Conservation (phyloP, 2,888 invertebrate species). For the Amphiduros pacificus region DNA sequence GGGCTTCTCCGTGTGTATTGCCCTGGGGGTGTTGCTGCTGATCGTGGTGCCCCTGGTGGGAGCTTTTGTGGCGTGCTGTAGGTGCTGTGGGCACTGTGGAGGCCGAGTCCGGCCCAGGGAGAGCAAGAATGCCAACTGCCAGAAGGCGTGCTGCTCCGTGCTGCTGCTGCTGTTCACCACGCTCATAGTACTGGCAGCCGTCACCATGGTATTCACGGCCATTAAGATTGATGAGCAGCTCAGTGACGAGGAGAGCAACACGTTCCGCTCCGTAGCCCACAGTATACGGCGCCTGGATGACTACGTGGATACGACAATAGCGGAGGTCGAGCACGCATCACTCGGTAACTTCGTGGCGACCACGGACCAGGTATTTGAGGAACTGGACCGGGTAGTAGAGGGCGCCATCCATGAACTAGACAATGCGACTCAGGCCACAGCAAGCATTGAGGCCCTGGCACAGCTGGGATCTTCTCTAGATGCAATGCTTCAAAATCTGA, state of each 20-base stretch:
- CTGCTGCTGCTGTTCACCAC: neutral
- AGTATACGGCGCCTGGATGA: neutral
- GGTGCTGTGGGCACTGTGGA: neutral
- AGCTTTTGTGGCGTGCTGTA: neutral
- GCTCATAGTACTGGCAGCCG: neutral
- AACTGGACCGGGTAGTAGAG: neutral
- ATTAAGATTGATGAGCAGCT: neutral
- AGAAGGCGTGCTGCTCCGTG: neutral
- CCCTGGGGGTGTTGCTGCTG: neutral
- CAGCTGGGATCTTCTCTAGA: no score
- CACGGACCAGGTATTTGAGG: neutral
- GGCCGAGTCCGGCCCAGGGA: neutral
- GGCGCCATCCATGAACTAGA: neutral
- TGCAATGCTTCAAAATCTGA: no score
- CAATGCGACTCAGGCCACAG: neutral
- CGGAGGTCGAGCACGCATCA: neutral
- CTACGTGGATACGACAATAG: neutral
- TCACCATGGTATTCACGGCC: neutral
- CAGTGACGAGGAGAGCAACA: neutral
- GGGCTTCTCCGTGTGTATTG: neutral
- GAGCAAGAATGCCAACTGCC: neutral
- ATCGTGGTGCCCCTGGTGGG: neutral
- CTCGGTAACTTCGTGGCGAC: neutral
- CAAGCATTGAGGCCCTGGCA: neutral
- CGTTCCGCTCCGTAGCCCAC: neutral